These are phyloP conservation scores for Apis dorsata DNA, from an alignment of 1,140 invertebrate species.

Conservation along the genomic window DNA sequence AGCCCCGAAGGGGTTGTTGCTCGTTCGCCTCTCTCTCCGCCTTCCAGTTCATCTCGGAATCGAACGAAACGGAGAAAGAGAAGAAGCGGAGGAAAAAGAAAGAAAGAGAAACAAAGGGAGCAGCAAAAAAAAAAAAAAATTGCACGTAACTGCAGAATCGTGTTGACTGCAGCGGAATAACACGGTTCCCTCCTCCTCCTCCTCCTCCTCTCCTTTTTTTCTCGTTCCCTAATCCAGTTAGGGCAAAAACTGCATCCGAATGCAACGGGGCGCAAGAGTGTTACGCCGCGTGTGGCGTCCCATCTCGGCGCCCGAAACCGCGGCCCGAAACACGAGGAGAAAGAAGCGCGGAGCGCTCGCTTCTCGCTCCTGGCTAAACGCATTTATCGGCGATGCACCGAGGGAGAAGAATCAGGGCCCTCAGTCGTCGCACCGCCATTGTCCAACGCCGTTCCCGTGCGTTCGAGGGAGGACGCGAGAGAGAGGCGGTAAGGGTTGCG, in stretches of 20 bases:
- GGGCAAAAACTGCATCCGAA: slow-evolving; percentile 66
- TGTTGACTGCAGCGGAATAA: slow-evolving; percentile 78
- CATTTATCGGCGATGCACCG: slow-evolving; percentile 71
- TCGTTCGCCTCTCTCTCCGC: neutral
- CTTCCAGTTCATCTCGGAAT: neutral
- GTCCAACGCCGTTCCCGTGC: slow-evolving; percentile 30
- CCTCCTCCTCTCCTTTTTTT: neutral
- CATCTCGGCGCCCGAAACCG: neutral
- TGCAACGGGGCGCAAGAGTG: slow-evolving; percentile 28
- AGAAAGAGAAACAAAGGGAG: slow-evolving; percentile 37
- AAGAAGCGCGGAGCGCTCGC: slow-evolving; percentile 60
- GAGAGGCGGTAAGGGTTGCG: slow-evolving; percentile 46
- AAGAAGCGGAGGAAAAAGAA: neutral
- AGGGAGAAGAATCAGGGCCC: slow-evolving; percentile 59
- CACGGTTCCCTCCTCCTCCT: slow-evolving; percentile 68
- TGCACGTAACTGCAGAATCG: slow-evolving; percentile 69
- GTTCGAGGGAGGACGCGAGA: slow-evolving; percentile 44
- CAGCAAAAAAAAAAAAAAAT: slow-evolving; percentile 51
- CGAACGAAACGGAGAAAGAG: neutral
- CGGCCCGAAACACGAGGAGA: slow-evolving; percentile 5
- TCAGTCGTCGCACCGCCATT: slow-evolving; percentile 16
- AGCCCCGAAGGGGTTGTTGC: slow-evolving; percentile 41
- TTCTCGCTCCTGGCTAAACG: slow-evolving; percentile 71
- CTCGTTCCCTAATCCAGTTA: slow-evolving; percentile 74
- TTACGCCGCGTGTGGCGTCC: neutral